A percentile compares a stretch with the other conserved stretches of the same genome.
Evolutionary conservation across 2,888 invertebrate species (phyloP).

Genomic region (Eupithecia subumbrata): DNA sequence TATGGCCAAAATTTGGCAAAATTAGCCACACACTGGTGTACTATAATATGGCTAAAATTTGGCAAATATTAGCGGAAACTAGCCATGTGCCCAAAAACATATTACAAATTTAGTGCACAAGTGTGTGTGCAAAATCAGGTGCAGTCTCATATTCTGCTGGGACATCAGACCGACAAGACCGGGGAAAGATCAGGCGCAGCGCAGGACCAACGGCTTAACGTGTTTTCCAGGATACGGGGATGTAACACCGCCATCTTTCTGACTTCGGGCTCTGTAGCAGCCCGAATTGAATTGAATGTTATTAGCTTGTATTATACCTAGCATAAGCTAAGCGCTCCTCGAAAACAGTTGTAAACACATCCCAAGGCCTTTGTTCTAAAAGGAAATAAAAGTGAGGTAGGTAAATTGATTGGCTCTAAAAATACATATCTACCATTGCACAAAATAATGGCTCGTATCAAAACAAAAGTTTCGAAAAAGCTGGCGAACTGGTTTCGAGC

Average conservation of each 20-base stretch:
- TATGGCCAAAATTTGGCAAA: too few relatives aligned
- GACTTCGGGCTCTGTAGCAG: background rate
- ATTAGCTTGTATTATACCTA: too few relatives aligned
- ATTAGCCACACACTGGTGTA: too few relatives aligned
- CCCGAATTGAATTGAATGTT: too few relatives aligned
- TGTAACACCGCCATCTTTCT: background rate
- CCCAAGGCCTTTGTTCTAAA: background rate
- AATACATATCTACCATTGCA: background rate
- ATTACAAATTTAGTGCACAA: too few relatives aligned
- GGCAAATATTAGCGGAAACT: too few relatives aligned
- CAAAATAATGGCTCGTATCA: background rate
- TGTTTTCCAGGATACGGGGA: too few relatives aligned
- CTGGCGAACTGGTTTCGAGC: constrained; percentile 32
- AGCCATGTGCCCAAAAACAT: too few relatives aligned
- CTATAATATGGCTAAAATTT: too few relatives aligned
- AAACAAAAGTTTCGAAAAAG: constrained; percentile 32
- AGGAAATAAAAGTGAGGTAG: background rate
- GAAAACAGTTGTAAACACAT: background rate
- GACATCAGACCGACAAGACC: background rate
- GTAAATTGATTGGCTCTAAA: background rate
- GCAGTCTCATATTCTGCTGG: background rate
- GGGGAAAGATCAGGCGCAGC: background rate
- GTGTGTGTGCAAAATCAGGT: too few relatives aligned
- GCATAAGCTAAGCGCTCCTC: background rate
- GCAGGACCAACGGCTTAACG: too few relatives aligned